phyloP scores from a whole-genome alignment of 2,888 invertebrate genomes.

The Andrena camellia region DNA sequence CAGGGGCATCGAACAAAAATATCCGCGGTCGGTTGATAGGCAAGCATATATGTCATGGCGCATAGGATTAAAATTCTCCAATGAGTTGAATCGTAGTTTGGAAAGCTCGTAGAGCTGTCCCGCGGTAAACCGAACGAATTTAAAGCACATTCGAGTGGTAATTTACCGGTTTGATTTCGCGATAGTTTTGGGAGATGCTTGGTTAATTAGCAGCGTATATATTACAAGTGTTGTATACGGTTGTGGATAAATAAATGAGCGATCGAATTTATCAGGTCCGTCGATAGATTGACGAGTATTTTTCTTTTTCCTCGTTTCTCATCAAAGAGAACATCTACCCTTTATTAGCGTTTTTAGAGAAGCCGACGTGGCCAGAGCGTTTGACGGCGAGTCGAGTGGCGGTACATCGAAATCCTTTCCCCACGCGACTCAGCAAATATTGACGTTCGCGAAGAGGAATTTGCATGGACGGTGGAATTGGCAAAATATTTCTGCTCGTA shows the following conservation, averaged over 20 bases:
- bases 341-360: slow-evolving; percentile 46
- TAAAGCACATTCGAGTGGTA: not conserved
- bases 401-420: slow-evolving; percentile 73
- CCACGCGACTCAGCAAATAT: slow-evolving; percentile 72
- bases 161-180: not conserved
- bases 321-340: slow-evolving; percentile 1
- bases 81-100: not conserved
- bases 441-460: slow-evolving; percentile 71
- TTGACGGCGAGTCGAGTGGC: slow-evolving; percentile 56
- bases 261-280: not conserved
- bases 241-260: not conserved
- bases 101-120: not conserved
- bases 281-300: not conserved
- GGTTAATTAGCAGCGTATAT: not conserved
- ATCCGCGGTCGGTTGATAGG: no score
- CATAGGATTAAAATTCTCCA: not conserved
- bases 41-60: not conserved
- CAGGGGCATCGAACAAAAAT: no score
- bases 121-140: not conserved
- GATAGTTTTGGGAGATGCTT: not conserved
- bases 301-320: not conserved
- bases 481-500: slow-evolving; percentile 73
- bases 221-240: not conserved
- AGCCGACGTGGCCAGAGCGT: slow-evolving; percentile 30
- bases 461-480: slow-evolving; percentile 72